Evolutionary conservation across 2,888 invertebrate species (phyloP).

Genomic region (Drosophila lacicola): DNA sequence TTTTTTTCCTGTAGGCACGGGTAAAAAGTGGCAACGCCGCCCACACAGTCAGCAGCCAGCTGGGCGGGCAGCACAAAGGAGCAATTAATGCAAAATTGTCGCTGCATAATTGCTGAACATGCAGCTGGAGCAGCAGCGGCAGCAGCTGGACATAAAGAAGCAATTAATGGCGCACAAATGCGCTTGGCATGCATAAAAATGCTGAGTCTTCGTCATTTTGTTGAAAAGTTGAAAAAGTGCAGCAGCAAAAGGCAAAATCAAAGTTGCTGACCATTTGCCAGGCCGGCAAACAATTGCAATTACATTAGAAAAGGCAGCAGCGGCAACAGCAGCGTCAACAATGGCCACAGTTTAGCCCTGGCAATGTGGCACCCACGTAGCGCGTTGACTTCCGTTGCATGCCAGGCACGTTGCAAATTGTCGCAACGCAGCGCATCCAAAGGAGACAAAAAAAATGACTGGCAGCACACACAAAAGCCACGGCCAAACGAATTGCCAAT

Average conservation of each 20-base stretch:
- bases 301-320: conserved; percentile 71
- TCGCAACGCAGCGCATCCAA: conserved; percentile 64
- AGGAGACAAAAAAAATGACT: conserved; percentile 24
- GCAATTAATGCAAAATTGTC: conserved; percentile 82
- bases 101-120: conserved; percentile 82
- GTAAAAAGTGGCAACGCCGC: conserved; percentile 37
- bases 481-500: conserved; percentile 74
- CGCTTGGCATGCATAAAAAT: conserved; percentile 83
- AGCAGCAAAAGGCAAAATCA: conserved; percentile 52
- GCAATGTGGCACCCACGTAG: conserved; percentile 67
- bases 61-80: conserved; percentile 70
- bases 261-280: conserved; percentile 58
- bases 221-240: conserved; percentile 42
- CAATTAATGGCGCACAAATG: conserved; percentile 81
- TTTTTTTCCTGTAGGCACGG: conserved; percentile 37
- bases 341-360: conserved; percentile 45
- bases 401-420: conserved; percentile 78
- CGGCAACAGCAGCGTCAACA: conserved; percentile 27
- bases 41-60: conserved; percentile 37
- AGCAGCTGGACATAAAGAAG: conserved; percentile 73
- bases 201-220: conserved; percentile 34
- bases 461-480: conserved; percentile 66
- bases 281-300: conserved; percentile 76
- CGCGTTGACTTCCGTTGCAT: conserved; percentile 73
- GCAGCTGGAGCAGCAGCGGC: conserved; percentile 56